Percentiles rank a stretch among this genome's conserved stretches.
Conservation (phyloP, 2,113 vertebrate genomes). For the Cyprinodon brontotheroides region DNA sequence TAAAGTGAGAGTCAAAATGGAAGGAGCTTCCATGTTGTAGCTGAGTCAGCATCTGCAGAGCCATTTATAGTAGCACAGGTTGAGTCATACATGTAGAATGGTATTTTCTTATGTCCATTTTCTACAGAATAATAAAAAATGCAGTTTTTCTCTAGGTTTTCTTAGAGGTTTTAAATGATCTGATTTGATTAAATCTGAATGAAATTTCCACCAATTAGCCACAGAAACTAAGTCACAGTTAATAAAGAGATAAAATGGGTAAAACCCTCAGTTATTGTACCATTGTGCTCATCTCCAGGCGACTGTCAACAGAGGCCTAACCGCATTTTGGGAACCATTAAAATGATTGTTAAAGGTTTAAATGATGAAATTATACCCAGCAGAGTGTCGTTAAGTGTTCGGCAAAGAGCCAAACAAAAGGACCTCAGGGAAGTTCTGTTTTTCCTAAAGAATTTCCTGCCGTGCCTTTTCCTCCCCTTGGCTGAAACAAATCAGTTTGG, state of each 20-base stretch:
- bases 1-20: neutral
- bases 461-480: slow-evolving; percentile 73
- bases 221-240: neutral
- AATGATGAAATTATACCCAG: neutral
- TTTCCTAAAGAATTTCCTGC: slow-evolving; percentile 73
- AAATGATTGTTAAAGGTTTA: neutral
- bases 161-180: neutral
- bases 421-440: slow-evolving; percentile 64
- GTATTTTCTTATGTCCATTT: neutral
- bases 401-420: slow-evolving; percentile 54
- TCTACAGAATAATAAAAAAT: neutral
- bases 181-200: neutral
- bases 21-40: too few relatives aligned
- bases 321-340: neutral
- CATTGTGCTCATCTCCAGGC: neutral
- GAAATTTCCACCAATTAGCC: neutral
- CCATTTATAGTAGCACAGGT: neutral
- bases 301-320: neutral
- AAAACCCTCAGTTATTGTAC: neutral
- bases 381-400: slow-evolving; percentile 3
- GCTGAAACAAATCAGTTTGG: slow-evolving; percentile 27
- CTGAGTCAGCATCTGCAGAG: neutral
- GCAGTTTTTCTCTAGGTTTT: neutral
- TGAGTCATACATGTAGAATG: too few relatives aligned
- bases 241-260: neutral